Evolutionary conservation across 2,888 invertebrate genomes (phyloP).

Genomic region (Pterostichus niger): DNA sequence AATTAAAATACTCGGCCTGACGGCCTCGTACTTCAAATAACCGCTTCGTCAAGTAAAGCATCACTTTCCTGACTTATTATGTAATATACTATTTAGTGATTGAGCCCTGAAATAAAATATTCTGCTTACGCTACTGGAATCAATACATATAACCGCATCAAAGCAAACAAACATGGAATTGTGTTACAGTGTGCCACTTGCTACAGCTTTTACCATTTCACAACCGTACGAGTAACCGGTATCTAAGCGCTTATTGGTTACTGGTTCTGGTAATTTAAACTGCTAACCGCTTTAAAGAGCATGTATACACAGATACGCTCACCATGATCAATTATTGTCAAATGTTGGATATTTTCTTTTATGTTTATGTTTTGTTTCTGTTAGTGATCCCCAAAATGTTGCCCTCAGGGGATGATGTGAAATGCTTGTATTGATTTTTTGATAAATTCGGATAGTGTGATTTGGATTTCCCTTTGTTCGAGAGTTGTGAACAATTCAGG

Average conservation of each 20-base stretch:
- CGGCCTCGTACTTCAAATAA: no score
- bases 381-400: conserved; percentile 21
- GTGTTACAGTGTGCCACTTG: conserved; percentile 4
- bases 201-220: conserved; percentile 20
- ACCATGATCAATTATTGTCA: conserved; percentile 32
- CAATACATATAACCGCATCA: neutral
- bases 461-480: conserved; percentile 16
- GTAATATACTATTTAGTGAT: no score
- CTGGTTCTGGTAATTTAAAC: neutral
- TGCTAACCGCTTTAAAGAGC: neutral
- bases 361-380: conserved; percentile 26
- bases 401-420: neutral
- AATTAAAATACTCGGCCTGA: no score
- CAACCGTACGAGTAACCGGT: neutral
- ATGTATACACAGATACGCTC: neutral
- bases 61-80: no score
- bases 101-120: neutral
- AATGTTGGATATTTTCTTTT: conserved; percentile 11
- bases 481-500: neutral
- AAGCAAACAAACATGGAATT: conserved; percentile 8
- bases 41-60: no score
- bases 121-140: neutral
- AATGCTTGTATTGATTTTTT: conserved; percentile 29
- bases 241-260: conserved; percentile 5
- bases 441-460: conserved; percentile 32